Conservation (phyloP, 2,113 vertebrate species). For the Lepus europaeus region DNA sequence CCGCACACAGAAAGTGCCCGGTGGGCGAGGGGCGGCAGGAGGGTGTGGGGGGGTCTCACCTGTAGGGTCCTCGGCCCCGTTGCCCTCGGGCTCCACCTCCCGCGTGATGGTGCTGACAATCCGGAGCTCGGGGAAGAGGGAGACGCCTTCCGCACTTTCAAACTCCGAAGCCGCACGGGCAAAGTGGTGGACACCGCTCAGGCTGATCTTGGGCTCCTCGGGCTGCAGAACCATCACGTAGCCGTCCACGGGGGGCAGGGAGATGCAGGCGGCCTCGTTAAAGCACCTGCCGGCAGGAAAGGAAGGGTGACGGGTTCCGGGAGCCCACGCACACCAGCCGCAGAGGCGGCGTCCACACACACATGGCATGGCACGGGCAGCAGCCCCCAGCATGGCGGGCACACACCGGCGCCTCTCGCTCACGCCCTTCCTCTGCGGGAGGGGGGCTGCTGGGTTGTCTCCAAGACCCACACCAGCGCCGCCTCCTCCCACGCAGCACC, state of each 20-base stretch:
- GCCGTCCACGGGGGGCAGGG: conserved; percentile 92
- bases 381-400: too few relatives aligned
- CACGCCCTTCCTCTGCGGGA: too few relatives aligned
- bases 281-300: conserved; percentile 89
- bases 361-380: too few relatives aligned
- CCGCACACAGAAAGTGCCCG: neutral
- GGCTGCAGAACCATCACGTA: conserved; percentile 97
- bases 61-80: conserved; percentile 95
- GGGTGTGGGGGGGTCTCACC: conserved; percentile 80
- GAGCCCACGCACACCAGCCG: neutral
- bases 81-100: conserved; percentile 93
- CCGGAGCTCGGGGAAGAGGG: conserved; percentile 96
- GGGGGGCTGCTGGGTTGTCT: neutral
- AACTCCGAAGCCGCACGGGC: conserved; percentile 97
- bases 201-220: conserved; percentile 97
- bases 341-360: rapidly evolving
- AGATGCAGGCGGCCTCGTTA: conserved; percentile 92
- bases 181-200: conserved; percentile 97
- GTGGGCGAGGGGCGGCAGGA: rapidly evolving
- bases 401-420: too few relatives aligned
- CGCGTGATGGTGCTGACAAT: conserved; percentile 98
- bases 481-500: too few relatives aligned
- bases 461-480: neutral
- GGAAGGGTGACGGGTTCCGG: neutral
- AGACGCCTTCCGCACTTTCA: conserved; percentile 94